Percentiles rank a stretch among this genome's conserved stretches.
Evolutionary conservation across 2,888 invertebrate genomes (phyloP).

Genomic region (Metopia argyrocephala): DNA sequence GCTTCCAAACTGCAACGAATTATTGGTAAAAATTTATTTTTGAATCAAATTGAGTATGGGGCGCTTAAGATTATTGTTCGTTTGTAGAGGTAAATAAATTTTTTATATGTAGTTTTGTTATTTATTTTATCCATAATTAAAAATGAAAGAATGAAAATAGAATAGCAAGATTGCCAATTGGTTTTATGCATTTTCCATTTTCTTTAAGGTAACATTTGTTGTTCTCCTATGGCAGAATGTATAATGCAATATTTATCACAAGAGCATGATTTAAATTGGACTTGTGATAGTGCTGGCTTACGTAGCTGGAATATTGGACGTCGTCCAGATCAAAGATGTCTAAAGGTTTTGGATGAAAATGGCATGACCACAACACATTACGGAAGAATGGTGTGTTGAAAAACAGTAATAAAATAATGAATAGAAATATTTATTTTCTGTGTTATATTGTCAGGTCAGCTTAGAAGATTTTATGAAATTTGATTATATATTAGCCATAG

Average conservation of each 20-base stretch:
- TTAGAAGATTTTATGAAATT: conserved; percentile 87
- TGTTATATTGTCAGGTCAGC: conserved; percentile 80
- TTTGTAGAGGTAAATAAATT: background rate
- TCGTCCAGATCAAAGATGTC: conserved; percentile 88
- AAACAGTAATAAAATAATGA: conserved; percentile 1
- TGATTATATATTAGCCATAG: conserved; percentile 97
- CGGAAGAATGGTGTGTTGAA: conserved; percentile 75
- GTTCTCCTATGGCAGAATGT: conserved; percentile 97
- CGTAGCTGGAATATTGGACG: conserved; percentile 93
- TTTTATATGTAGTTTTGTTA: too few relatives aligned
- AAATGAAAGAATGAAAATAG: too few relatives aligned
- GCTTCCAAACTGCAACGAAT: too few relatives aligned
- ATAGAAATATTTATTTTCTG: background rate
- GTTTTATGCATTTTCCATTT: background rate
- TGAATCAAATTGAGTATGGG: background rate
- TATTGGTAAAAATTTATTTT: too few relatives aligned
- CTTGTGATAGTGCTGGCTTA: conserved; percentile 93
- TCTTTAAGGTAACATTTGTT: conserved; percentile 91
- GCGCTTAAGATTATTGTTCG: background rate
- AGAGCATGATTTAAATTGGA: conserved; percentile 85
- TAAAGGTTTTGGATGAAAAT: conserved; percentile 84
- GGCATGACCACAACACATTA: conserved; percentile 87
- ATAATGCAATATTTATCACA: conserved; percentile 88
- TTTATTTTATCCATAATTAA: too few relatives aligned
- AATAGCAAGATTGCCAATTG: too few relatives aligned